Conservation (phyloP, 2,888 invertebrate species). For the Pemphredon lugubris region DNA sequence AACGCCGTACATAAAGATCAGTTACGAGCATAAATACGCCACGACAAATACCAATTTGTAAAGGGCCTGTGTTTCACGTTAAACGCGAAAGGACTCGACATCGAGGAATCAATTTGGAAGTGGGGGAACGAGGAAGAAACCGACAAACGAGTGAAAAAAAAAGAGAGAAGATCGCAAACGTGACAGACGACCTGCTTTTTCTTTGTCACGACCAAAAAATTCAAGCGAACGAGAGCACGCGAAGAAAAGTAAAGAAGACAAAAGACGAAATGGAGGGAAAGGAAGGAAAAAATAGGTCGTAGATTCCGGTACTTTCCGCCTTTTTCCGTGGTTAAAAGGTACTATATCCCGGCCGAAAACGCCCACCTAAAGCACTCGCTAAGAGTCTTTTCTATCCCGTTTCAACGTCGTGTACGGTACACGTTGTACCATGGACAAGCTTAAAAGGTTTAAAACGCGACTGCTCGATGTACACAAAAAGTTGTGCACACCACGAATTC, state of each 20-base stretch:
- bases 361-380: slow-evolving; percentile 73
- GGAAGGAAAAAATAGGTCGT: slow-evolving; percentile 52
- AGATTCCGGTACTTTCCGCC: slow-evolving; percentile 66
- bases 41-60: no score
- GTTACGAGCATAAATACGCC: no score
- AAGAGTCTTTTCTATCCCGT: slow-evolving; percentile 73
- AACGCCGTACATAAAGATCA: no score
- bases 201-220: not conserved
- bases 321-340: slow-evolving; percentile 74
- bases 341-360: slow-evolving; percentile 71
- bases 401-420: slow-evolving; percentile 45
- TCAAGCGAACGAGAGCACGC: slow-evolving; percentile 2
- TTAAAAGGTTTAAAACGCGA: slow-evolving; percentile 63
- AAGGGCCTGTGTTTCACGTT: no score
- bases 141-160: not conserved
- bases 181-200: not conserved
- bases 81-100: no score
- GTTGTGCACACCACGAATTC: no score
- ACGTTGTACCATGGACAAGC: slow-evolving; percentile 48
- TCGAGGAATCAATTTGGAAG: no score
- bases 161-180: no score
- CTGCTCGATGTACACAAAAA: slow-evolving; percentile 49
- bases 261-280: slow-evolving; percentile 37
- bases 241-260: slow-evolving; percentile 30
- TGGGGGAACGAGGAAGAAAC: not conserved